A percentile compares a stretch with the other conserved stretches of the same genome.
phyloP scores from a whole-genome alignment of 2,797 vertebrate genomes.

The Xenentodon cancila region DNA sequence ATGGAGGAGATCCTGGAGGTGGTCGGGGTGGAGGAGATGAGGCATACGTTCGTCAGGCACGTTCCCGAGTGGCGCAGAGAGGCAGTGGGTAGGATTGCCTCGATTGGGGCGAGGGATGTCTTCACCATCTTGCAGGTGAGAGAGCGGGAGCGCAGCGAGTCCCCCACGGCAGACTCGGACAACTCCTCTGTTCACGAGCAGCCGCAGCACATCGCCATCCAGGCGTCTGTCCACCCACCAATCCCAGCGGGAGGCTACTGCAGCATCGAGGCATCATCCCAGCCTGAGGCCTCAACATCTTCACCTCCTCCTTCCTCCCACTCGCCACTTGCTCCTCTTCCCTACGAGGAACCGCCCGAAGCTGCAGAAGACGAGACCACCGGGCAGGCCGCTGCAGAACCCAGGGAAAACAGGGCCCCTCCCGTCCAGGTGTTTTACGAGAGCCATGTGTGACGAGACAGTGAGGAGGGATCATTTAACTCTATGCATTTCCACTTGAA shows the following conservation, averaged over 20 bases:
- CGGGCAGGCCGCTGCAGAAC: conserved; percentile 42
- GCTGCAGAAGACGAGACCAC: not conserved
- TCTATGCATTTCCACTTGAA: conserved; percentile 86
- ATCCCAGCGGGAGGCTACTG: conserved; percentile 77
- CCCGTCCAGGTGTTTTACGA: conserved; percentile 89
- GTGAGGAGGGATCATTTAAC: conserved; percentile 50
- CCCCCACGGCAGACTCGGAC: conserved; percentile 90
- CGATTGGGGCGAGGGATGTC: conserved; percentile 80
- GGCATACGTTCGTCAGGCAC: conserved; percentile 92
- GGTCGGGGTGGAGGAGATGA: conserved; percentile 95
- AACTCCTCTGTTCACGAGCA: conserved; percentile 92
- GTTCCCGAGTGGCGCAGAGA: conserved; percentile 84
- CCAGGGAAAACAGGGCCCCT: not conserved
- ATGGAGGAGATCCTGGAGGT: conserved; percentile 99
- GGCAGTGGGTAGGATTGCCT: conserved; percentile 41
- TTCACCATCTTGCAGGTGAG: conserved; percentile 89
- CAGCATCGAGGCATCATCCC: conserved; percentile 71
- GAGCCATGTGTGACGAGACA: conserved; percentile 91
- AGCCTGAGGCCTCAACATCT: conserved; percentile 61
- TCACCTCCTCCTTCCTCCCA: conserved; percentile 47
- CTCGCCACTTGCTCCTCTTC: conserved; percentile 6
- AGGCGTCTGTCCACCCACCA: conserved; percentile 92
- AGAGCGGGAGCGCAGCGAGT: conserved; percentile 86
- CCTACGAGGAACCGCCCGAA: conserved; percentile 28
- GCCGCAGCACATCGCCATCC: conserved; percentile 95